Base-by-base conservation (phyloP, 2,888 invertebrate species). In the Oscheius sp. region DNA sequence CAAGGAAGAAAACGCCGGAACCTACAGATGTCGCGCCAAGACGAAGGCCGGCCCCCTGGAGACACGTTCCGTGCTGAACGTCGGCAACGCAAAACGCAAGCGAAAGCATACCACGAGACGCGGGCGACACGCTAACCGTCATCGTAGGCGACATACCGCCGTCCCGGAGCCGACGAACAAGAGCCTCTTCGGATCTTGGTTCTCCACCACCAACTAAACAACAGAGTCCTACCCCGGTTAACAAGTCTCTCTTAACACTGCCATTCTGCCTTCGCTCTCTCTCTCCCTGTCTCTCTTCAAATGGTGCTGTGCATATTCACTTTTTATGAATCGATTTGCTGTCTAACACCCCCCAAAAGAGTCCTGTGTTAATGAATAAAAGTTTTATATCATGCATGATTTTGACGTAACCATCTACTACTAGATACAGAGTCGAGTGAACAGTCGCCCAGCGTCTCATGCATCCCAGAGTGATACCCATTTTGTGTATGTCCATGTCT, bases 11-110 rank as follows among this genome's bases (percentile, higher is more conserved):
- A 93, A 94, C 89, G 92, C 92, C 42, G 94, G 94, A 57, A 90
- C 91, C 5, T 94, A 94, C 88, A 90, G 92, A 57, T 94, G 94
- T 87, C 92, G 92, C 74, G 93, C 93, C 0, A 89, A 90, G 71
- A 92, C 92, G 35, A 85, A 88, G 4, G 91, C 85, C 1, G 88
- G 88, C 42, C 77, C 83, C 21, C 78, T 88, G 55, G 85, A 85
- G 76, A 84, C 88, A 3, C 76, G 81, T 37, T 82, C 85, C 37
- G 81, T 86, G 10, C 83, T 88, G 73, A 87, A 86, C 77, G 83
- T 88, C 60, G 87, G 86, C 60, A 63, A 80, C 51, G 79, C 84
- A 77, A 87, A 86, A 85, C 85, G 85, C 81, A 87, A 86, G 85
- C 86, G 87, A 79, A 87, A 87, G 76, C 84, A 86, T 75, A 73